These are phyloP conservation scores for Sciurus carolinensis DNA, from an alignment of 2,797 vertebrate species.

Conservation along the genomic window DNA sequence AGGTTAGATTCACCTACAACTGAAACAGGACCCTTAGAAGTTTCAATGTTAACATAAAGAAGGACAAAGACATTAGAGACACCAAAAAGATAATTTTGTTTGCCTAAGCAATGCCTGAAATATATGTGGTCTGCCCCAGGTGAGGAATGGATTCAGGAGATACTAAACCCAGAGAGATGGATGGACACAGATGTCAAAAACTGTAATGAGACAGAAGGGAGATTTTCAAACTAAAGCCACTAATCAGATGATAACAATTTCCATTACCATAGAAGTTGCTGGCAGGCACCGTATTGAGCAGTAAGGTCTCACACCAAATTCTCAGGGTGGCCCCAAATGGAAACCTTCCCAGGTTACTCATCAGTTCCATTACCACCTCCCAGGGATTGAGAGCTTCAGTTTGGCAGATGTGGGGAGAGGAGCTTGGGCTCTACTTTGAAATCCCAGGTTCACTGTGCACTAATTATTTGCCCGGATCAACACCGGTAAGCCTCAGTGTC, in stretches of 20 bases:
- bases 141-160: conserved; percentile 18
- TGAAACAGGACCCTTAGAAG: not conserved
- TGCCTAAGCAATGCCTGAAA: conserved; percentile 39
- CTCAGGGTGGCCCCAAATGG: not conserved
- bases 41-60: not conserved
- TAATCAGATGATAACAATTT: not conserved
- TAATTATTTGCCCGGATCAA: not conserved
- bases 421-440: not conserved
- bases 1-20: conserved; percentile 15
- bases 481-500: not conserved
- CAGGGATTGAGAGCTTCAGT: not conserved
- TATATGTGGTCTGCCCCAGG: not conserved
- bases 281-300: not conserved
- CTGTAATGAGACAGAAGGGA: not conserved
- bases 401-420: not conserved
- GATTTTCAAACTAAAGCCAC: not conserved
- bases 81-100: conserved; percentile 17
- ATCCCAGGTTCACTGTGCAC: not conserved
- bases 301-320: conserved; percentile 41
- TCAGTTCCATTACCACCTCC: not conserved
- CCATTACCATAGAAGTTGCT: not conserved
- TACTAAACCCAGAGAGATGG: not conserved
- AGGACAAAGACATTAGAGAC: conserved; percentile 1
- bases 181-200: not conserved
- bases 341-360: conserved; percentile 58